Conservation (phyloP, 2,888 invertebrate species). For the Steinernema hermaphroditum region DNA sequence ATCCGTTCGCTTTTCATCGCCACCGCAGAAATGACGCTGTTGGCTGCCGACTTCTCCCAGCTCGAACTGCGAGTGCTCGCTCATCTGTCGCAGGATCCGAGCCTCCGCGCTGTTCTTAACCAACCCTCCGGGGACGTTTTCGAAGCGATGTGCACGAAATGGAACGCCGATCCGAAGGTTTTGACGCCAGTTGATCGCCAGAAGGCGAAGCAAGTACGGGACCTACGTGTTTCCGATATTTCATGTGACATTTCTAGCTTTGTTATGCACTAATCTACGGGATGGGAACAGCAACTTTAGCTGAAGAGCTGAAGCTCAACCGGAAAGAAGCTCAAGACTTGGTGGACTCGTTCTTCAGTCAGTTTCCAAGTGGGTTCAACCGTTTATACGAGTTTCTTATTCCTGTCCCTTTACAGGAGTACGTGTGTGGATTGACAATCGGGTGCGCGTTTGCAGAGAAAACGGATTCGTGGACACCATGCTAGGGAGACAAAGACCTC, state of each 20-base stretch:
- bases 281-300: constrained; percentile 83
- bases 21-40: constrained; percentile 70
- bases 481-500: constrained; percentile 77
- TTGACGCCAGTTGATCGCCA: constrained; percentile 77
- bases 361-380: constrained; percentile 76
- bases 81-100: constrained; percentile 80
- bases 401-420: no score
- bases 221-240: constrained; percentile 1
- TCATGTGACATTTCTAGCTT: constrained; percentile 71
- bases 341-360: constrained; percentile 75
- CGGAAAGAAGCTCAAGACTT: constrained; percentile 78
- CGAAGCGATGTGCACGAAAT: constrained; percentile 83
- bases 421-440: constrained; percentile 72
- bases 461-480: constrained; percentile 84
- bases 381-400: not conserved
- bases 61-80: constrained; percentile 89
- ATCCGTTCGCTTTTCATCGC: constrained; percentile 40
- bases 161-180: constrained; percentile 75
- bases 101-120: constrained; percentile 40
- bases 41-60: constrained; percentile 95
- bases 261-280: constrained; percentile 97
- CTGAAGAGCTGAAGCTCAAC: constrained; percentile 78
- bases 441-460: constrained; percentile 74
- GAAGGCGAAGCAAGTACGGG: constrained; percentile 76
- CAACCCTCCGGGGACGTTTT: constrained; percentile 76